phyloP scores from a whole-genome alignment of 2,888 invertebrate genomes.

The Nebria salina region DNA sequence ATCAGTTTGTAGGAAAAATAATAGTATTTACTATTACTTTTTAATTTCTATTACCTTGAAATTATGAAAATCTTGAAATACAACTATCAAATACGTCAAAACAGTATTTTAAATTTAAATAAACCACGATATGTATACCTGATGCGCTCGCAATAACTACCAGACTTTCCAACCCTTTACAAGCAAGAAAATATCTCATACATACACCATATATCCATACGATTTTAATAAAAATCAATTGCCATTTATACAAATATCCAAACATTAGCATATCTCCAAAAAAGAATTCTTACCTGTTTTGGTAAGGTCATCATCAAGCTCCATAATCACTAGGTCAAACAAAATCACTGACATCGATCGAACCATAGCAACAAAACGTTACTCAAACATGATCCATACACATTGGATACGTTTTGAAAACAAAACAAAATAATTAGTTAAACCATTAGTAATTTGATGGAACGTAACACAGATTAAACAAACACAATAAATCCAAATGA shows the following conservation, averaged over 20 bases:
- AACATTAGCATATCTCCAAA: background rate
- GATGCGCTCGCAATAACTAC: background rate
- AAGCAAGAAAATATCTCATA: background rate
- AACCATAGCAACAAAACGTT: background rate
- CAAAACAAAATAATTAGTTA: background rate
- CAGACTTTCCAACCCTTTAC: no score
- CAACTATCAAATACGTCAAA: background rate
- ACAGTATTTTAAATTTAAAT: background rate
- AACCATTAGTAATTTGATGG: background rate
- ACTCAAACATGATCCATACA: background rate
- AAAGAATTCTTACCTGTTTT: conserved; percentile 26
- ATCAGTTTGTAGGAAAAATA: background rate
- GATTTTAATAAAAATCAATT: background rate
- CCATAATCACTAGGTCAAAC: conserved; percentile 26
- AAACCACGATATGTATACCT: background rate
- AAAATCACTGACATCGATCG: conserved; percentile 2
- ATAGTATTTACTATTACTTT: background rate
- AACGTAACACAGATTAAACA: conserved; percentile 15
- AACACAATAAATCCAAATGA: conserved; percentile 22
- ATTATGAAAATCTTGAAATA: background rate
- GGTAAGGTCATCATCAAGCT: conserved; percentile 40
- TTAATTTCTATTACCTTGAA: background rate
- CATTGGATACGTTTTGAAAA: background rate
- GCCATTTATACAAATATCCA: background rate
- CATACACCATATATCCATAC: background rate